phyloP scores from a whole-genome alignment of 2,888 invertebrate genomes.

The Dichetophora obliterata region DNA sequence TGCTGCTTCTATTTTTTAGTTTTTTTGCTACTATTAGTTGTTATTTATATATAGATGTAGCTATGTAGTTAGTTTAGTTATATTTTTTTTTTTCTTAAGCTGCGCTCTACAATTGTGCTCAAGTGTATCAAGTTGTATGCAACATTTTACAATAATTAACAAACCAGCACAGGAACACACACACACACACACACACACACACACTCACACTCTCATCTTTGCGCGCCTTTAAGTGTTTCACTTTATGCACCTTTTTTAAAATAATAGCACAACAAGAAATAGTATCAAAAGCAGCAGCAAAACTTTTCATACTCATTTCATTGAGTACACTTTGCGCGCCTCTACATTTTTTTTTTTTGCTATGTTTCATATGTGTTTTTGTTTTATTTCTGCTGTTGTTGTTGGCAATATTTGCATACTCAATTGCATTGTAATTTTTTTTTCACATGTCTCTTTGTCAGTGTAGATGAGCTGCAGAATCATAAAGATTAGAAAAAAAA shows the following conservation, averaged over 20 bases:
- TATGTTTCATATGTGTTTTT: background rate
- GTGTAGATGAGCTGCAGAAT: slow-evolving; percentile 16
- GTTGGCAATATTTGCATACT: slow-evolving; percentile 67
- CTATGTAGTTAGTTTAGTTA: background rate
- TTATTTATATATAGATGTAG: background rate
- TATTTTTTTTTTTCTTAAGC: background rate
- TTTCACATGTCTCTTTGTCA: background rate
- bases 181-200: slow-evolving; percentile 30
- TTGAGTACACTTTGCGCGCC: background rate
- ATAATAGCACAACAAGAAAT: slow-evolving; percentile 36
- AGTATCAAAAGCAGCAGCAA: slow-evolving; percentile 28
- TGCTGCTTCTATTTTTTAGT: slow-evolving; percentile 13
- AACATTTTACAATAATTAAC: slow-evolving; percentile 41
- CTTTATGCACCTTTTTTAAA: slow-evolving; percentile 42
- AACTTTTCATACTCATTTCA: slow-evolving; percentile 35
- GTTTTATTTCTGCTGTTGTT: slow-evolving; percentile 37
- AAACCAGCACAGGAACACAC: slow-evolving; percentile 36
- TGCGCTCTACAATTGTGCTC: background rate
- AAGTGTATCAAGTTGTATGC: slow-evolving; percentile 21
- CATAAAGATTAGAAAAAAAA: slow-evolving; percentile 16
- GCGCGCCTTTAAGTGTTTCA: slow-evolving; percentile 39
- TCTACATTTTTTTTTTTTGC: slow-evolving; percentile 1
- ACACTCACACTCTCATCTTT: background rate
- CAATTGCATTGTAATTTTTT: slow-evolving; percentile 67
- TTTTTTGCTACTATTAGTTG: slow-evolving; percentile 9